A percentile compares a stretch with the other conserved stretches of the same genome.
Evolutionary conservation across 2,113 vertebrate species (phyloP).

Genomic region (Scomber japonicus): DNA sequence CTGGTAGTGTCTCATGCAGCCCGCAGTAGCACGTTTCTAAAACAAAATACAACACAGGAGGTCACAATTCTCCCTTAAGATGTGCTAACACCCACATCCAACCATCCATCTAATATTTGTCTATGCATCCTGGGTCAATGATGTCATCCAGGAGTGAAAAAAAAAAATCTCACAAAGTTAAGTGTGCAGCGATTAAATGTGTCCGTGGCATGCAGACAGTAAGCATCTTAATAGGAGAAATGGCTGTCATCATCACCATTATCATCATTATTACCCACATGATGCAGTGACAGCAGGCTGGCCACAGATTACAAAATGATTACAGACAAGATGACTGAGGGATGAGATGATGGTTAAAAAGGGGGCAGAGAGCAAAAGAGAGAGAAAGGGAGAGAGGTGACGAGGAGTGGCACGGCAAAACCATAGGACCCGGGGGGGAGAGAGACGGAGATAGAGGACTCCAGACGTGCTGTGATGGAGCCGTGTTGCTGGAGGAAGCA

Average conservation of each 20-base stretch:
- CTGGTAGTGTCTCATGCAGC: conserved; percentile 14
- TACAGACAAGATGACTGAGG: conserved; percentile 54
- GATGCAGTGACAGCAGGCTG: conserved; percentile 60
- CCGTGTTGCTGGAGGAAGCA: conserved; percentile 36
- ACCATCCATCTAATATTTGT: conserved; percentile 28
- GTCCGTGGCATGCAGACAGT: conserved; percentile 28
- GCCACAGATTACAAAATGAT: conserved; percentile 60
- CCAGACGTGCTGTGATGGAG: conserved; percentile 34
- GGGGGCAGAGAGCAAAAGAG: background rate
- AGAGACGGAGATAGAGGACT: background rate
- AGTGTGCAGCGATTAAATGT: conserved; percentile 28
- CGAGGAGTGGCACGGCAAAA: conserved; percentile 6
- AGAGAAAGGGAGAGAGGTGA: conserved; percentile 15
- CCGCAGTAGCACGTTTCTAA: conserved; percentile 19
- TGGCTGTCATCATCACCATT: conserved; percentile 44
- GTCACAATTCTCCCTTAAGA: conserved; percentile 31
- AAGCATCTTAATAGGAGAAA: conserved; percentile 58
- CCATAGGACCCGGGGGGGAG: conserved; percentile 8
- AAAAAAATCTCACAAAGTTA: conserved; percentile 9
- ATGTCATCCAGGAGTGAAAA: conserved; percentile 8
- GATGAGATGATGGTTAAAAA: conserved; percentile 38
- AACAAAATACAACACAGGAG: conserved; percentile 29
- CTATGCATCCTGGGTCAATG: conserved; percentile 18
- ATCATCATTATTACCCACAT: conserved; percentile 57
- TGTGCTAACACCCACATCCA: background rate